Conservation (phyloP, 2,113 vertebrate genomes). For the Sclerurus mexicanus region DNA sequence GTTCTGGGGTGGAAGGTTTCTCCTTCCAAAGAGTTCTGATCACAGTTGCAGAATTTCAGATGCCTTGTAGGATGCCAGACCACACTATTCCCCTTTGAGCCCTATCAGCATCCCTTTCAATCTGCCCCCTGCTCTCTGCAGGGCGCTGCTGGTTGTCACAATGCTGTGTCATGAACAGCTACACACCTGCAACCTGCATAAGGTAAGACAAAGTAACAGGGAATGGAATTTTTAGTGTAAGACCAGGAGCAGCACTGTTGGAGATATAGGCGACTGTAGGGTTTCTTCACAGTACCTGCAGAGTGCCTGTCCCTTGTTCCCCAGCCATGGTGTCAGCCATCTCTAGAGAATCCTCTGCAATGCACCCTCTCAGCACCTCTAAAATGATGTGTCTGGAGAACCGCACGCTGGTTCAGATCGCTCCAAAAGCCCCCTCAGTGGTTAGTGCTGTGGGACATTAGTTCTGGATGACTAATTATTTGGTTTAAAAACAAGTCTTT, state of each 20-base stretch:
- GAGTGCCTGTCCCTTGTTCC: not conserved
- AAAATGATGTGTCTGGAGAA: constrained; percentile 1
- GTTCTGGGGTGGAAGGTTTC: not conserved
- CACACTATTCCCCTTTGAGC: not conserved
- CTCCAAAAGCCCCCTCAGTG: constrained; percentile 5
- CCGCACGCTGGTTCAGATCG: not conserved
- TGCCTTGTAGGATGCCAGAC: not conserved
- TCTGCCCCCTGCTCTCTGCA: not conserved
- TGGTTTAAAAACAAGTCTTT: constrained; percentile 67
- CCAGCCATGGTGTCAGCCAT: not conserved
- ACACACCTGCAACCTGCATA: not conserved
- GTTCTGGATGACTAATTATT: constrained; percentile 70
- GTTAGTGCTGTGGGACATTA: constrained; percentile 60
- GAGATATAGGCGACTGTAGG: not conserved
- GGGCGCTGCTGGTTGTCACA: not conserved
- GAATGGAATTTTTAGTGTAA: not conserved
- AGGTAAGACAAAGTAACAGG: not conserved
- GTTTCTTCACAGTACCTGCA: not conserved
- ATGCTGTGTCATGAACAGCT: not conserved
- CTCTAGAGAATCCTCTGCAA: not conserved
- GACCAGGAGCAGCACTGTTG: not conserved
- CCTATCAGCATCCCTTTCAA: not conserved
- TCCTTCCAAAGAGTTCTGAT: not conserved
- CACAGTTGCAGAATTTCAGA: not conserved
- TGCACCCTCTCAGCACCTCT: not conserved